These are phyloP conservation scores for Psammodynastes pulverulentus DNA, from an alignment of 2,113 vertebrate species.

Conservation along the genomic window DNA sequence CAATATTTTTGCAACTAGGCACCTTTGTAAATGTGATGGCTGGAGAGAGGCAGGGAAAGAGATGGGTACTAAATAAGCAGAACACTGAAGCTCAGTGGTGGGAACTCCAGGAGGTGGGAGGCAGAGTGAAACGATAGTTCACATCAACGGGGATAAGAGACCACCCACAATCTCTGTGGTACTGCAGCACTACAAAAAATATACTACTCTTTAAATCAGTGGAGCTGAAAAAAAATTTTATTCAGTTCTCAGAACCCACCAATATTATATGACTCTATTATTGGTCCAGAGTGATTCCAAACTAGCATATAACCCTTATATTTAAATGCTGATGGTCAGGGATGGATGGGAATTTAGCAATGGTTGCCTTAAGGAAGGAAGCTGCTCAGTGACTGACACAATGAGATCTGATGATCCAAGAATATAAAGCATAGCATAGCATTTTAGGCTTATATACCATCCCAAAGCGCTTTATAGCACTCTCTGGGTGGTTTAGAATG, in stretches of 20 bases:
- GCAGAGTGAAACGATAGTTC: neutral
- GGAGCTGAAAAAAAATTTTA: neutral
- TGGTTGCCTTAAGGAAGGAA: neutral
- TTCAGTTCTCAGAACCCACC: neutral
- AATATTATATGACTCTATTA: neutral
- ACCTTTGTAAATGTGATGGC: neutral
- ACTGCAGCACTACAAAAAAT: neutral
- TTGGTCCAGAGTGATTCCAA: neutral
- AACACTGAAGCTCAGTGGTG: neutral
- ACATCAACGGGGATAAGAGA: neutral
- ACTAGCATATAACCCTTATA: neutral
- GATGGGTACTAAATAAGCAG: neutral
- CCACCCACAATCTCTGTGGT: neutral
- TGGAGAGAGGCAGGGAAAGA: neutral
- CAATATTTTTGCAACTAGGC: neutral
- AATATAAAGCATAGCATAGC: neutral
- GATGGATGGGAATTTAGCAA: neutral
- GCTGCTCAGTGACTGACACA: neutral
- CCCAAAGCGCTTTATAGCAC: too few species aligned
- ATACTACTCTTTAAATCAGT: neutral
- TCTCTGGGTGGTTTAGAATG: too few species aligned
- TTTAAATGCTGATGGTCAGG: neutral
- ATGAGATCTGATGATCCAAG: neutral
- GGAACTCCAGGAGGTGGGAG: neutral
- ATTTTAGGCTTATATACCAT: too few species aligned